These are phyloP conservation scores for Australoheros facetus DNA, from an alignment of 2,797 vertebrate genomes.

Conservation along the genomic window DNA sequence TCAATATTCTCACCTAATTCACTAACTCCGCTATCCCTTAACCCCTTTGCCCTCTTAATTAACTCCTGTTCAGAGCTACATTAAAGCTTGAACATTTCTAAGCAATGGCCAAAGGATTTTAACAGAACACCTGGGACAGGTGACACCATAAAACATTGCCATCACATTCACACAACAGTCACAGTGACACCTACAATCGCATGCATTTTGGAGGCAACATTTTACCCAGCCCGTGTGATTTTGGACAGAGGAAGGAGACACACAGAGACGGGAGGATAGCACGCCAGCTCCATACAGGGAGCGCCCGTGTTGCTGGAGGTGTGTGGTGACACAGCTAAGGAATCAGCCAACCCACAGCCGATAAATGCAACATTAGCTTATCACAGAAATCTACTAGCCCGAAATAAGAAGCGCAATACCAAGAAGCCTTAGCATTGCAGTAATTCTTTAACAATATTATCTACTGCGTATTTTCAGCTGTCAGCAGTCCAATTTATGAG, in stretches of 20 bases:
- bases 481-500: constrained; percentile 13
- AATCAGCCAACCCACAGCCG: constrained; percentile 1
- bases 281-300: background rate
- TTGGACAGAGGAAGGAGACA: background rate
- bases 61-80: background rate
- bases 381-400: constrained; percentile 25
- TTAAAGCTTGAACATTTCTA: background rate
- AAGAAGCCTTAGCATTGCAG: background rate
- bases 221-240: background rate
- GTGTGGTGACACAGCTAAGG: constrained; percentile 12
- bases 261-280: background rate
- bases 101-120: background rate
- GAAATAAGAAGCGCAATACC: constrained; percentile 5
- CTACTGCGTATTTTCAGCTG: constrained; percentile 12
- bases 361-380: constrained; percentile 28
- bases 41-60: background rate
- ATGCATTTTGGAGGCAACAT: background rate
- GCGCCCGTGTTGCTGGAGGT: background rate
- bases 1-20: background rate
- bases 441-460: constrained; percentile 32
- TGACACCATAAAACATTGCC: background rate
- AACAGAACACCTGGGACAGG: background rate
- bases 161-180: background rate
- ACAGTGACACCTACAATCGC: background rate
- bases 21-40: background rate